phyloP scores from a whole-genome alignment of 1,140 invertebrate species.

The Pinna nobilis region DNA sequence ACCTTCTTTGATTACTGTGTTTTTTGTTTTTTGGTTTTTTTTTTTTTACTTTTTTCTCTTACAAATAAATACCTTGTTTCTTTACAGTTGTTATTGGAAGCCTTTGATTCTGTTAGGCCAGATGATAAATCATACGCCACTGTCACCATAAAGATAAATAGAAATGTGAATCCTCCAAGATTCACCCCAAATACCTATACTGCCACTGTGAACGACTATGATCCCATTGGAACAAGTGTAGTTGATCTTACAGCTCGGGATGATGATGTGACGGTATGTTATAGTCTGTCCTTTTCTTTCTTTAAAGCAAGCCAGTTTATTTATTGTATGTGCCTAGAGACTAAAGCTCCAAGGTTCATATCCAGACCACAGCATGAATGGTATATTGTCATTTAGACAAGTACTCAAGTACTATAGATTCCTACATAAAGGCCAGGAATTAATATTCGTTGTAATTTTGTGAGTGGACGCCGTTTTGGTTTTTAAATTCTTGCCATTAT shows the following conservation, averaged over 20 bases:
- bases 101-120: slow-evolving; percentile 52
- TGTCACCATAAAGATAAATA: slow-evolving; percentile 80
- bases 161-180: slow-evolving; percentile 52
- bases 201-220: slow-evolving; percentile 53
- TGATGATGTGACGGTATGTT: slow-evolving; percentile 58
- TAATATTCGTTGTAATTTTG: too few relatives aligned
- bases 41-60: not conserved
- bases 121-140: slow-evolving; percentile 81
- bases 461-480: too few relatives aligned
- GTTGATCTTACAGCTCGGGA: slow-evolving; percentile 61
- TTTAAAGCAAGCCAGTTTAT: too few relatives aligned
- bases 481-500: too few relatives aligned
- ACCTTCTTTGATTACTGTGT: too few relatives aligned
- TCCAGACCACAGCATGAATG: too few relatives aligned
- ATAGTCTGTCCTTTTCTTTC: not conserved
- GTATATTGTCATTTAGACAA: too few relatives aligned
- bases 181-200: slow-evolving; percentile 43
- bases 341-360: too few relatives aligned
- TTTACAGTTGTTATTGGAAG: slow-evolving; percentile 57
- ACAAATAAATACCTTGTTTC: not conserved
- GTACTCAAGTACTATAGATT: too few relatives aligned
- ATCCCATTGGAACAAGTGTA: slow-evolving; percentile 55
- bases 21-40: too few relatives aligned
- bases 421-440: too few relatives aligned
- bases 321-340: too few relatives aligned